Evolutionary conservation across 35 echinoderm and acorn worm species (phyloP).

Genomic region (Apostichopus japonicus): DNA sequence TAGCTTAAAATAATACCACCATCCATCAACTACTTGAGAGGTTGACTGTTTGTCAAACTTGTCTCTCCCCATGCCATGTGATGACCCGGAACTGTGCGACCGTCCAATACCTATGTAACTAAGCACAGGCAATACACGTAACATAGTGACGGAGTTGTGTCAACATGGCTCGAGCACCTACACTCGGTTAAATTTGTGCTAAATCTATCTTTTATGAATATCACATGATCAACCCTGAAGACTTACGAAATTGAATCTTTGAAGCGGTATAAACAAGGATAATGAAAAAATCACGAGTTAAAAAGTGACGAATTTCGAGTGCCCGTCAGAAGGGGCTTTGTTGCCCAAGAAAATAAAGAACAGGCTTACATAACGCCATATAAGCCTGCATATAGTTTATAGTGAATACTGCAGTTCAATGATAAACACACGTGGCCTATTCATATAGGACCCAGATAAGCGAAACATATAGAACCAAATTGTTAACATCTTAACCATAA

Average conservation of each 20-base stretch:
- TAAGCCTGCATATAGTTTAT: not conserved
- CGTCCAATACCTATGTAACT: slow-evolving; percentile 13
- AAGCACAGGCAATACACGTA: slow-evolving; percentile 19
- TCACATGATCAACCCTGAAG: not conserved
- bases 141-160: slow-evolving; percentile 20
- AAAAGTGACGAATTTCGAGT: slow-evolving; percentile 20
- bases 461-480: not conserved
- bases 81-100: slow-evolving; percentile 29
- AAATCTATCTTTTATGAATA: slow-evolving; percentile 48
- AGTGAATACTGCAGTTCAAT: not conserved
- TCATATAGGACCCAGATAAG: not conserved
- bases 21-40: slow-evolving; percentile 16
- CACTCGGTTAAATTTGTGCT: slow-evolving; percentile 7
- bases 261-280: slow-evolving; percentile 26
- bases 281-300: slow-evolving; percentile 45
- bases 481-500: not conserved
- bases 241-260: slow-evolving; percentile 39
- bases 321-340: not conserved
- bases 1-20: not conserved
- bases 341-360: not conserved
- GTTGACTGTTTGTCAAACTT: slow-evolving; percentile 6
- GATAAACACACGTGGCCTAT: not conserved
- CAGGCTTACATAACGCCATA: not conserved
- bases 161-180: not conserved
- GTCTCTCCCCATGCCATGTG: slow-evolving; percentile 21